Base-by-base conservation (phyloP, 2,888 invertebrate species). In the Apamea anceps region DNA sequence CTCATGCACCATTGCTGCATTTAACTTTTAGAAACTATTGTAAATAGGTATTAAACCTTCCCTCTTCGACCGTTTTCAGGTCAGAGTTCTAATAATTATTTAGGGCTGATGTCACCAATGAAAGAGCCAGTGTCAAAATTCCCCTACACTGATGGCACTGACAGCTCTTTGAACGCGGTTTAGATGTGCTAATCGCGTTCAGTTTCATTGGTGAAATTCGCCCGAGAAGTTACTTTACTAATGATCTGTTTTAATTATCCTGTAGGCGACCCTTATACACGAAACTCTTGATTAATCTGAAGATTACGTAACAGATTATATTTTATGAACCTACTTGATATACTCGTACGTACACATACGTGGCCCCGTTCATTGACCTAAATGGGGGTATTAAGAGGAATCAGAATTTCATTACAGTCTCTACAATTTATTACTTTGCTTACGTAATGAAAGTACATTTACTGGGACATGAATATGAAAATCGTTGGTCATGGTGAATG, bases 321-420 rank as follows among this genome's bases (percentile, higher is more conserved):
- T 51, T 51, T 42, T 76, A 60, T 76, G 45, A 72, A 67, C 15
- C n/a, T 57, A 70, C 28, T 79, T 32, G 54, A 68, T 72, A 63
- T 51, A n/a, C n/a, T n/a, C n/a, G n/a, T n/a, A 57, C 28, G 28
- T 65, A 48, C 10, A 63, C 45, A 13, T 62, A 72, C 12, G 2
- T 48, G 65, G 21, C 75, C 25, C 32, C 6, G 81, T 62, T 76
- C 63, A 81, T 32, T 81, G 62, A 54, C 32, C 57, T 51, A 18
- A 65, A 80, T 80, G 42, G 57, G 48, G 48, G 37, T 85, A 75
- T 7, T 67, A 81, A 62, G 62, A 80, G 70, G n/a, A 76, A 28
- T 57, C 42, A 67, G 66, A 71, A 85, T 75, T 84, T 79, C n/a
- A 84, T 73, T 82, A 80, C 12, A 57, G 48, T 63, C n/a, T 65